These are phyloP conservation scores for Rhea pennata DNA, from an alignment of 2,113 vertebrate genomes.

Conservation along the genomic window DNA sequence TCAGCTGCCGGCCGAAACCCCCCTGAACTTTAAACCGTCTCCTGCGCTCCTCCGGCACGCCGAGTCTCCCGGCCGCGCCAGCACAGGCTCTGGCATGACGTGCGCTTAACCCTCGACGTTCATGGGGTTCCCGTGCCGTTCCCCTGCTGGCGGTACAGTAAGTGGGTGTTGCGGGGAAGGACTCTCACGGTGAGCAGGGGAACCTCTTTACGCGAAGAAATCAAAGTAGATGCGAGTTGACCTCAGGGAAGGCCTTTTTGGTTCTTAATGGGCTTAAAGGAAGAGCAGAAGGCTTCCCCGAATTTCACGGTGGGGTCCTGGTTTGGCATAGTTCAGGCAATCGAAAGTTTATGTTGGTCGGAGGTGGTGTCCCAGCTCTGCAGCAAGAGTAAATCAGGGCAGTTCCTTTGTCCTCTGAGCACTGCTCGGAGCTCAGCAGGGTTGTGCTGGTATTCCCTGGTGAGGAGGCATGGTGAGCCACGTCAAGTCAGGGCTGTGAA, in stretches of 20 bases:
- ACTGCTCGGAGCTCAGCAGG: fast-evolving
- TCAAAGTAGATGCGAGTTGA: not conserved
- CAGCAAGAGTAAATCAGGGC: fast-evolving
- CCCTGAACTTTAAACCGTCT: conserved; percentile 42
- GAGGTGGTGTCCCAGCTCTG: not conserved
- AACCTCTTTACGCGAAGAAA: not conserved
- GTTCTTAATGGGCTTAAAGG: not conserved
- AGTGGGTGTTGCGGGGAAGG: fast-evolving
- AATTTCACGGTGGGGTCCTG: not conserved
- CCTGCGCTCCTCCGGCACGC: not conserved
- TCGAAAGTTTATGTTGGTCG: fast-evolving
- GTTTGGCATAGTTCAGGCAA: not conserved
- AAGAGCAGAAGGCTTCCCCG: not conserved
- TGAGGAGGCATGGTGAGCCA: not conserved
- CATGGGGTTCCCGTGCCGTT: not conserved
- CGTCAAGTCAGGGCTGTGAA: not conserved
- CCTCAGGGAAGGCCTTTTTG: not conserved
- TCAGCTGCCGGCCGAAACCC: conserved; percentile 82
- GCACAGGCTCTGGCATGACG: not conserved
- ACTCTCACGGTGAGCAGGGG: not conserved
- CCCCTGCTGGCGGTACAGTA: fast-evolving
- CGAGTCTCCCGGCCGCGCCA: not conserved
- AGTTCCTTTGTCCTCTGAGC: not conserved
- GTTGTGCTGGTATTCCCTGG: not conserved
- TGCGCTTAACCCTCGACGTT: conserved; percentile 18